phyloP scores from a whole-genome alignment of 2,888 invertebrate genomes.

The Atrina japonica region DNA sequence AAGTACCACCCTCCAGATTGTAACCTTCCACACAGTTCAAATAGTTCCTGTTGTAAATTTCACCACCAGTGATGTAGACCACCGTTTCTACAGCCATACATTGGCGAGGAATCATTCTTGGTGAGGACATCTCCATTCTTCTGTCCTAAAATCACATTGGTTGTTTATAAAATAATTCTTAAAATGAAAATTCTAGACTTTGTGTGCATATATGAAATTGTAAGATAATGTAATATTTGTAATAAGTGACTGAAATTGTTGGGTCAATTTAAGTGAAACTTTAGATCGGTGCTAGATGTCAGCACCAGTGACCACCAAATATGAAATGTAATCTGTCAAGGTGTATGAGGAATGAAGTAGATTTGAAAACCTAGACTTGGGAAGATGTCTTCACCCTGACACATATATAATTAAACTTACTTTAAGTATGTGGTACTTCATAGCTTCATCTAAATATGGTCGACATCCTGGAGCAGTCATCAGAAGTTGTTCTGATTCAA shows the following conservation, averaged over 20 bases:
- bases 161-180: no score
- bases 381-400: no score
- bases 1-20: constrained; percentile 36
- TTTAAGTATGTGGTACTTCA: constrained; percentile 76
- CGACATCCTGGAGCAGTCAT: constrained; percentile 78
- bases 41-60: constrained; percentile 40
- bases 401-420: constrained; percentile 19
- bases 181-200: no score
- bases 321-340: no score
- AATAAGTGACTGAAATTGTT: not conserved
- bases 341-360: no score
- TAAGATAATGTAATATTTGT: not conserved
- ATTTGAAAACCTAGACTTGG: no score
- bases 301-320: no score
- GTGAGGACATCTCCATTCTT: constrained; percentile 76
- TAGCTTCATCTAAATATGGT: constrained; percentile 81
- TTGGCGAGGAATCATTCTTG: constrained; percentile 79
- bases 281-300: no score
- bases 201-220: not conserved
- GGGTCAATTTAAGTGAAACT: no score
- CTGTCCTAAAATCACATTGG: constrained; percentile 73
- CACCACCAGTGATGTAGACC: constrained; percentile 43
- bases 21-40: constrained; percentile 43
- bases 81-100: constrained; percentile 48
- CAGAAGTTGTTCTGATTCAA: constrained; percentile 77